Base-by-base conservation (phyloP, 2,797 vertebrate species). In the Takifugu rubripes region DNA sequence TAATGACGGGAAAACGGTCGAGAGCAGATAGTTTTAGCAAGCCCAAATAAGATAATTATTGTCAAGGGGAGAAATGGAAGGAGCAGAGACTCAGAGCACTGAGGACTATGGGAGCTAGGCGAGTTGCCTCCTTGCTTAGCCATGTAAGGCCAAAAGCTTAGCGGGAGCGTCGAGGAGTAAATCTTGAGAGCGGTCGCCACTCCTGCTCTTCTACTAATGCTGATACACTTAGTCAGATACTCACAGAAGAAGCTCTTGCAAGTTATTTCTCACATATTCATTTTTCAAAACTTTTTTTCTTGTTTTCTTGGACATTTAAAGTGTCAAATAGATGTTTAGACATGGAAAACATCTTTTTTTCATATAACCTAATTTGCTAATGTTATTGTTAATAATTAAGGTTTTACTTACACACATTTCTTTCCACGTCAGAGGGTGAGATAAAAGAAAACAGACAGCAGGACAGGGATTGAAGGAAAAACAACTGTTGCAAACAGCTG, bases 141-240 rank as follows among this genome's bases (percentile, higher is more conserved):
- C 89, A 83, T 90, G 84, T 90, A 91, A 90, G 86, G 89, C 76
- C 79, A 89, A 86, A 88, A 81, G 72, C 82, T 83, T 67, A 6
- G 51, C 16, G 8, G 33, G n/a, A 33, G 50, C 7, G 15, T 61
- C 21, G 73, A 57, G 61, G 52, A 66, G 58, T 86, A 85, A 87
- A 85, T 85, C 84, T 81, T 75, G 65, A 31, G 64, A 59, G 76
- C 80, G 64, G 70, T 43, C 80, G 50, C 72, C 50, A 61, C 68
- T 71, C 54, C 62, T 64, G 59, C 69, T 68, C 70, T 60, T 70
- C 42, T 14, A 48, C 59, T 44, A 43, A 60, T 75, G 70, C 67
- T 46, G 45, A 50, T 21, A 55, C 60, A 58, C 59, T 51, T 27
- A 42, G 49, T 52, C 58, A 50, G 40, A 63, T 58, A 64, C 49